Percentiles rank a stretch among this genome's conserved stretches.
These are phyloP conservation scores for Borostomias antarcticus DNA, from an alignment of 2,797 vertebrate genomes.

Conservation along the genomic window DNA sequence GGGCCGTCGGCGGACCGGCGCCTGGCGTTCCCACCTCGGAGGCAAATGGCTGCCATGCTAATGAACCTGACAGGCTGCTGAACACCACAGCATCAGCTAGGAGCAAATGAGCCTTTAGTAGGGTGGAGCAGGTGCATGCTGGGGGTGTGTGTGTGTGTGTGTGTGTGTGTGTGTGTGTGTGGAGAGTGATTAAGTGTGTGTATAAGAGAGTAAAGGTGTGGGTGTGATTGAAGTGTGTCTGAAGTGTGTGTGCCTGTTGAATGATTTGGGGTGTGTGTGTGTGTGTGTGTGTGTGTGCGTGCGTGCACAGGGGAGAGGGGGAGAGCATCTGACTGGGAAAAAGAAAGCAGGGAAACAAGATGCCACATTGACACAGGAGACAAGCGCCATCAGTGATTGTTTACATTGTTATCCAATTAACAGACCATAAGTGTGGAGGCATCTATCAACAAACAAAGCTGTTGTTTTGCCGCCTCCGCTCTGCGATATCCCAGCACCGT, in stretches of 20 bases:
- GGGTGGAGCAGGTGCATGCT: constrained; percentile 72
- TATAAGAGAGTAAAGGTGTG: constrained; percentile 21
- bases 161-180: constrained; percentile 31
- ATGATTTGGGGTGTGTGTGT: no score
- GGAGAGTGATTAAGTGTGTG: constrained; percentile 15
- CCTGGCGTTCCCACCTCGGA: constrained; percentile 65
- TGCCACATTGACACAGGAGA: constrained; percentile 87
- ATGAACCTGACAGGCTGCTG: constrained; percentile 78
- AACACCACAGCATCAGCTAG: constrained; percentile 80
- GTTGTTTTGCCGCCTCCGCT: constrained; percentile 93
- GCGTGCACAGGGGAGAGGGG: constrained; percentile 38
- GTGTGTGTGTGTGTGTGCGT: constrained; percentile 40
- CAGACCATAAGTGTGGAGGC: constrained; percentile 92
- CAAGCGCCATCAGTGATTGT: constrained; percentile 94
- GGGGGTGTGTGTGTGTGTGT: constrained; percentile 35
- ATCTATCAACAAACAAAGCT: constrained; percentile 99
- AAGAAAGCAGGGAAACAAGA: constrained; percentile 80
- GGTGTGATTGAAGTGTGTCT: constrained; percentile 9
- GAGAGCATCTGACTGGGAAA: constrained; percentile 72
- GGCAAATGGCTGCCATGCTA: constrained; percentile 75
- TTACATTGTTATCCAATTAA: constrained; percentile 99
- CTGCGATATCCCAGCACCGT: constrained; percentile 69
- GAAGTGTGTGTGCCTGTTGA: constrained; percentile 19
- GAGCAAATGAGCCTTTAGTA: constrained; percentile 75
- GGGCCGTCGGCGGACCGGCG: constrained; percentile 44